Conservation (phyloP, 1,140 invertebrate species). For the Drosophila teissieri region DNA sequence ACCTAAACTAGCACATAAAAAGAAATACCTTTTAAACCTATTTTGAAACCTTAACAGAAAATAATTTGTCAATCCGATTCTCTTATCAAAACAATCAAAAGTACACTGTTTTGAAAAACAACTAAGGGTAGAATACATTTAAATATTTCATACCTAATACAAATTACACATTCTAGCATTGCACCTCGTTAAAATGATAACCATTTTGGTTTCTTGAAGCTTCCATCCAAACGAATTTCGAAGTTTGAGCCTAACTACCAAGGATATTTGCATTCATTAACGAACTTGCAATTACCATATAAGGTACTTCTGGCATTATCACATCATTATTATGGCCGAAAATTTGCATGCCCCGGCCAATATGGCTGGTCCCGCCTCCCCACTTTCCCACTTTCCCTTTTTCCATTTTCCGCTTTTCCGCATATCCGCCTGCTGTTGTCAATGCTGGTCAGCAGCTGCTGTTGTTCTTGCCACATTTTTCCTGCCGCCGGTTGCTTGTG, state of each 20-base stretch:
- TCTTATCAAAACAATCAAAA: too few relatives aligned
- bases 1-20: too few relatives aligned
- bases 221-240: conserved; percentile 1
- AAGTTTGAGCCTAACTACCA: conserved; percentile 14
- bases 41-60: too few relatives aligned
- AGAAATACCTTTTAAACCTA: too few relatives aligned
- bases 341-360: conserved; percentile 34
- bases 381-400: neutral
- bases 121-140: too few relatives aligned
- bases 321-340: conserved; percentile 53
- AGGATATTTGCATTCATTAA: conserved; percentile 56
- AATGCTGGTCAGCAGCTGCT: conserved; percentile 57
- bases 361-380: neutral
- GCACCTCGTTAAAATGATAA: neutral
- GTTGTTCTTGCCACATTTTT: conserved; percentile 32
- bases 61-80: too few relatives aligned
- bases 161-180: too few relatives aligned
- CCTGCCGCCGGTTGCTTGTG: conserved; percentile 10
- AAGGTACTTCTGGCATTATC: conserved; percentile 51
- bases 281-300: conserved; percentile 50
- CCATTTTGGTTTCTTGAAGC: neutral
- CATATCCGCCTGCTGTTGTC: conserved; percentile 55
- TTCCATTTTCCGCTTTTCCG: conserved; percentile 1
- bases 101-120: too few relatives aligned
- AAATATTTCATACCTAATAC: too few relatives aligned